These are phyloP conservation scores for Centroberyx gerrardi DNA, from an alignment of 2,797 vertebrate genomes.

Conservation along the genomic window DNA sequence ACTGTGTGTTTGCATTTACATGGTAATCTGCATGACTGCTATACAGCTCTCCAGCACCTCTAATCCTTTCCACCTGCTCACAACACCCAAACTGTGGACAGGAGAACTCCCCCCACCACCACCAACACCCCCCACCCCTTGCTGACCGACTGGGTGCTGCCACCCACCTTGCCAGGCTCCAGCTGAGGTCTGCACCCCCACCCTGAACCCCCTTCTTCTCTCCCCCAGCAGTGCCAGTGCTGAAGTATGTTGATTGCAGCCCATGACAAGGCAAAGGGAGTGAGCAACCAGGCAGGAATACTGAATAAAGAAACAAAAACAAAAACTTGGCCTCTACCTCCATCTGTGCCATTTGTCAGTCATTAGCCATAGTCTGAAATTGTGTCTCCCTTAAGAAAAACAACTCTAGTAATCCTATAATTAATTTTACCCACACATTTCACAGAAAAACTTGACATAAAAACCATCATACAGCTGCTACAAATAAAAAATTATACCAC, in stretches of 20 bases:
- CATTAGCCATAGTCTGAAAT: too few relatives aligned
- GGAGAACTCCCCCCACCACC: background rate
- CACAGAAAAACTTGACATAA: too few relatives aligned
- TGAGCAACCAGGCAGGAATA: too few relatives aligned
- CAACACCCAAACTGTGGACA: constrained; percentile 66
- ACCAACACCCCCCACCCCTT: background rate
- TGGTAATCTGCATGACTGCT: constrained; percentile 79
- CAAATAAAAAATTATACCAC: too few relatives aligned
- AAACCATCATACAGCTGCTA: too few relatives aligned
- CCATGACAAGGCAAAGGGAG: background rate
- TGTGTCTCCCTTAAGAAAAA: too few relatives aligned
- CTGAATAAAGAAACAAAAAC: too few relatives aligned
- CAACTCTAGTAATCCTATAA: too few relatives aligned
- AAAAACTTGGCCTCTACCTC: too few relatives aligned
- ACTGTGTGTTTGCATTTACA: constrained; percentile 33
- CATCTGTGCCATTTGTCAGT: too few relatives aligned
- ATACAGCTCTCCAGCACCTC: constrained; percentile 83
- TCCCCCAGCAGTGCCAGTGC: background rate
- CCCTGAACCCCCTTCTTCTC: background rate
- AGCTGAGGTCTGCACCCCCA: constrained; percentile 31
- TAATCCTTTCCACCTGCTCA: constrained; percentile 94
- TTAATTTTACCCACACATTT: too few relatives aligned
- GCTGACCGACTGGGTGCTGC: constrained; percentile 14
- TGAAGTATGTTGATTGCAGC: background rate
- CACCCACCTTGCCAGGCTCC: constrained; percentile 27